These are phyloP conservation scores for Rhagologus leucostigma DNA, from an alignment of 2,113 vertebrate species.

Conservation along the genomic window DNA sequence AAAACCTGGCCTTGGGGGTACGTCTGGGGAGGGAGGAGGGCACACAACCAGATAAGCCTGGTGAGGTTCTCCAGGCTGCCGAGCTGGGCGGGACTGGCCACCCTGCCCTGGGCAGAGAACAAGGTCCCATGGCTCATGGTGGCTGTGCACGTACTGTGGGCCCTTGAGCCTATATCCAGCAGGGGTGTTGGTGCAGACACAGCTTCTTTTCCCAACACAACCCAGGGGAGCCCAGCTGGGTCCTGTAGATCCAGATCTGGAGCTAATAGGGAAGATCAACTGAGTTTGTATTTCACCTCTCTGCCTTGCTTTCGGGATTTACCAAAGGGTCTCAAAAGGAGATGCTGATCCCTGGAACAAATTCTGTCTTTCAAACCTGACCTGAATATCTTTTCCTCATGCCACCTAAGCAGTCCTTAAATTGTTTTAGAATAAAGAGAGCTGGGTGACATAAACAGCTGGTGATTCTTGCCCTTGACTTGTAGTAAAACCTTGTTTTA, in stretches of 20 bases:
- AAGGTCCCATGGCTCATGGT: neutral
- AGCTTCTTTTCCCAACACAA: neutral
- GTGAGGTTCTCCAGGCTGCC: neutral
- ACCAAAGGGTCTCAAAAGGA: neutral
- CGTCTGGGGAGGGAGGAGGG: neutral
- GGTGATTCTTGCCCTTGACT: neutral
- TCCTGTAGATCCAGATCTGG: neutral
- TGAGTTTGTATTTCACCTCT: neutral
- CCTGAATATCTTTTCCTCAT: neutral
- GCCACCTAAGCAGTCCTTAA: neutral
- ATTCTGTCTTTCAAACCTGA: neutral
- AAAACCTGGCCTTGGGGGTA: neutral
- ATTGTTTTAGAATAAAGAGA: neutral
- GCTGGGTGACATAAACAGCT: neutral
- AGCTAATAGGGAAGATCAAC: neutral
- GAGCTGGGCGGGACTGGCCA: neutral
- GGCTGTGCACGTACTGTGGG: neutral
- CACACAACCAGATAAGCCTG: neutral
- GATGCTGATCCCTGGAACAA: neutral
- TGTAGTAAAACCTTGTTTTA: neutral
- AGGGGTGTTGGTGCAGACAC: neutral
- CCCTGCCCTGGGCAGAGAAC: neutral
- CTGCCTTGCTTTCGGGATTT: neutral
- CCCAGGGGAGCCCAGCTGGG: neutral
- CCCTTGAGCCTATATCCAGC: neutral